These are phyloP conservation scores for Drosophila subquinaria DNA, from an alignment of 2,888 invertebrate genomes.

Conservation along the genomic window DNA sequence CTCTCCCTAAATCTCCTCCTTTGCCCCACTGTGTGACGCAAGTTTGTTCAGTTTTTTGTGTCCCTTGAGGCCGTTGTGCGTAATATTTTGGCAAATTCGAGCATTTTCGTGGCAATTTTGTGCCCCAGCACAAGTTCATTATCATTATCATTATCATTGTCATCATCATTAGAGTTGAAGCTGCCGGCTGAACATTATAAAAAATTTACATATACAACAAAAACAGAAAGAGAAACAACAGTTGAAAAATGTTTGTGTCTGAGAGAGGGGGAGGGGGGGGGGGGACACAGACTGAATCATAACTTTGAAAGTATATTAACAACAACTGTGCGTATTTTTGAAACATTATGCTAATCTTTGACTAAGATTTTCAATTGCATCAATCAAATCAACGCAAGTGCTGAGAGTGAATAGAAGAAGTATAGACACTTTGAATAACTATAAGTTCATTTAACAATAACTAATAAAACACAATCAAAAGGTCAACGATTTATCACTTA, in stretches of 20 bases:
- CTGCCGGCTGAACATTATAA: slow-evolving; percentile 38
- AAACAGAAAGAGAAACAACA: not conserved
- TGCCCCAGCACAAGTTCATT: slow-evolving; percentile 49
- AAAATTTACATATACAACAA: slow-evolving; percentile 48
- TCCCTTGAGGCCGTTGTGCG: slow-evolving; percentile 37
- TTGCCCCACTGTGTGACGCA: slow-evolving; percentile 8
- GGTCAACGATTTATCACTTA: no score
- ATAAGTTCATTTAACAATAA: not conserved
- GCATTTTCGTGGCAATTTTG: slow-evolving; percentile 55
- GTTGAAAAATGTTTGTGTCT: slow-evolving; percentile 29
- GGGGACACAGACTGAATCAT: slow-evolving; percentile 27
- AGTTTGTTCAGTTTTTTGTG: slow-evolving; percentile 31
- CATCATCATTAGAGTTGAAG: slow-evolving; percentile 51
- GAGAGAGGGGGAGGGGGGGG: not conserved
- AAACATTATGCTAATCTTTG: slow-evolving; percentile 39
- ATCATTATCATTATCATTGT: slow-evolving; percentile 56
- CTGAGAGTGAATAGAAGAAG: not conserved
- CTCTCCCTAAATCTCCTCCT: not conserved
- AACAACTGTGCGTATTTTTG: slow-evolving; percentile 34
- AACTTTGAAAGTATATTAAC: slow-evolving; percentile 41
- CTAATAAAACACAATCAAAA: no score
- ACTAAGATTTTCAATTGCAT: slow-evolving; percentile 33
- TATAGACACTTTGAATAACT: not conserved
- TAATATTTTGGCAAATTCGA: slow-evolving; percentile 55
- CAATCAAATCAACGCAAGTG: slow-evolving; percentile 17